Evolutionary conservation across 2,888 invertebrate species (phyloP), one percentile per base, ranked within the genome.

Genomic region (Dendrolimus houi): DNA sequence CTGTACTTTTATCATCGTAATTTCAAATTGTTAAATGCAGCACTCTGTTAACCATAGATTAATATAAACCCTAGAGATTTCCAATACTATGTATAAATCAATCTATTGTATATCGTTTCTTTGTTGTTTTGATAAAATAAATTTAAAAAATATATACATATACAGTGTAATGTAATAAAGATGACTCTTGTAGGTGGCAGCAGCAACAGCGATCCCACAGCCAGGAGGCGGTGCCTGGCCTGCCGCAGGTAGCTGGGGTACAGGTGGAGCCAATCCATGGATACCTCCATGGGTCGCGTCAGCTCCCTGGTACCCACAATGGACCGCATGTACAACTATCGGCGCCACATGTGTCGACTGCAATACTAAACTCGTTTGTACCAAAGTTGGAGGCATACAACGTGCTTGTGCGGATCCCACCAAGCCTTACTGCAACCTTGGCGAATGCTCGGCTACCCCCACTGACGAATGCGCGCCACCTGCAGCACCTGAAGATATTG

Each of bases 361-460:
- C 62, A 79, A 64, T 13, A 89, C 87, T 0, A 87, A 74, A 60
- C 54, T 77, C 1, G 75, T 86, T 10, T 89, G 90, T 73, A 88
- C 87, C 1, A 86, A 86, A 63, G 61, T 87, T 29, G 88, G 90
- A 6, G 85, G 81, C 3, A 62, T 89, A 0, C 72, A 81, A 57
- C 75, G 72, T 10, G 64, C 81, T 9, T 90, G 90, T 67, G 65
- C 71, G 2, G 90, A 89, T 66, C 88, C 89, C 0, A 74, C 81
- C 1, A 63, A 82, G 14, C 90, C 90, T 0, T 77, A 84, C 69
- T 90, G 90, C 74, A 88, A 87, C 70, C 74, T 83, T 9, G 90
- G 90, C n/a, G 76, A 77, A 58, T 90, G 90, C 70, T 88, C 90
- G 0, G 88, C 87, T 8, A 87, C 88, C 0, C 87, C 90, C 0